phyloP scores from a whole-genome alignment of 2,888 invertebrate species.

The Peribatodes rhomboidaria region DNA sequence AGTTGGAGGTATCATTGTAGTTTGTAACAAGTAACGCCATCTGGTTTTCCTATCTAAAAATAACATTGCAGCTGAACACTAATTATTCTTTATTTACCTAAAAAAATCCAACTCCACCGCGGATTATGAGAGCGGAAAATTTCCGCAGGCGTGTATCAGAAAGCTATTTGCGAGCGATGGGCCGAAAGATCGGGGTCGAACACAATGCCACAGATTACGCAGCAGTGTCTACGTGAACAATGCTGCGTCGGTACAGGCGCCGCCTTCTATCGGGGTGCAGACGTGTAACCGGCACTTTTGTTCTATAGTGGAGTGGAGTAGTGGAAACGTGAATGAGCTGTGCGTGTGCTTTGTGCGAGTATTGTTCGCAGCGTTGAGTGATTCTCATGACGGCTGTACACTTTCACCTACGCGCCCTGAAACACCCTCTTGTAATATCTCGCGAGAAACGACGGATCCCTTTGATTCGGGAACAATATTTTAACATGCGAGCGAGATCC shows the following conservation, averaged over 20 bases:
- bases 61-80: background rate
- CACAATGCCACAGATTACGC: constrained; percentile 1
- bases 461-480: background rate
- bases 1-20: background rate
- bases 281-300: constrained; percentile 15
- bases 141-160: constrained; percentile 36
- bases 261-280: constrained; percentile 21
- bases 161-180: constrained; percentile 37
- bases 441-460: background rate
- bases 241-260: background rate
- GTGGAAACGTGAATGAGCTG: background rate
- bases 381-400: background rate
- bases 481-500: background rate
- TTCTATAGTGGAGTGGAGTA: background rate
- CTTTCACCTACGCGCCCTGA: background rate
- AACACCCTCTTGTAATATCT: background rate
- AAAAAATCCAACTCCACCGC: constrained; percentile 13
- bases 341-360: constrained; percentile 3
- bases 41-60: background rate
- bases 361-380: background rate
- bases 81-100: constrained; percentile 8
- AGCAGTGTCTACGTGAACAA: background rate
- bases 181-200: constrained; percentile 24
- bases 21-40: background rate
- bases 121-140: constrained; percentile 29